These are phyloP conservation scores for Pteronotus mesoamericanus DNA, from an alignment of 2,797 vertebrate genomes.

Conservation along the genomic window DNA sequence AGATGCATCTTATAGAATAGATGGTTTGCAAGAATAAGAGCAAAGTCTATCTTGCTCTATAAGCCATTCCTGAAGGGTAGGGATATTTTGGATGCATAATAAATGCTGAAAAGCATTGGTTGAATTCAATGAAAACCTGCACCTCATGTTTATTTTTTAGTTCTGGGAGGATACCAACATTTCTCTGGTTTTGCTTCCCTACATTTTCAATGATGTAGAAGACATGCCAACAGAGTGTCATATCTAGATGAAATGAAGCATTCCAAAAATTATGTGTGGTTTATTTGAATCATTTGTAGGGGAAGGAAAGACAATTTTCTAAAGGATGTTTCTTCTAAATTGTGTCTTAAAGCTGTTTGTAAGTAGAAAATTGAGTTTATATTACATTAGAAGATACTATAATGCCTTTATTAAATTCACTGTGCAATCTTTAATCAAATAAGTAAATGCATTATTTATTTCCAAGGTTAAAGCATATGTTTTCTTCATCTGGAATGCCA, in stretches of 20 bases:
- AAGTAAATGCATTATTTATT: slow-evolving; percentile 60
- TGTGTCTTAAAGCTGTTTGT: slow-evolving; percentile 35
- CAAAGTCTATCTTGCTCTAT: background rate
- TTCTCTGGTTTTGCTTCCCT: background rate
- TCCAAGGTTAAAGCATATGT: slow-evolving; percentile 9
- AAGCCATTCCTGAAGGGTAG: background rate
- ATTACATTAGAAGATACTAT: slow-evolving; percentile 43
- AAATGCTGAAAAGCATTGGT: background rate
- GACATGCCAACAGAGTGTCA: background rate
- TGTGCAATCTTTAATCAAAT: slow-evolving; percentile 53
- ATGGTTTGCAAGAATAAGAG: background rate
- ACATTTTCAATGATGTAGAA: background rate
- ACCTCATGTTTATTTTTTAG: background rate
- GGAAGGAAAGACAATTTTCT: background rate
- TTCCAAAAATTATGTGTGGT: background rate
- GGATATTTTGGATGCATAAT: background rate
- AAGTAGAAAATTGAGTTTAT: slow-evolving; percentile 62
- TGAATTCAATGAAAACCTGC: slow-evolving; percentile 1
- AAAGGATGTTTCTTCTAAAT: slow-evolving; percentile 5
- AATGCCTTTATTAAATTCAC: slow-evolving; percentile 52
- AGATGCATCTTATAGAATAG: background rate
- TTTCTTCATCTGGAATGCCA: slow-evolving; percentile 1
- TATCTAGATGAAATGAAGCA: background rate
- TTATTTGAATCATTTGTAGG: background rate
- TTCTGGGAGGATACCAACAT: background rate